phyloP scores from a whole-genome alignment of 2,797 vertebrate species.

The Coregonus sp. region DNA sequence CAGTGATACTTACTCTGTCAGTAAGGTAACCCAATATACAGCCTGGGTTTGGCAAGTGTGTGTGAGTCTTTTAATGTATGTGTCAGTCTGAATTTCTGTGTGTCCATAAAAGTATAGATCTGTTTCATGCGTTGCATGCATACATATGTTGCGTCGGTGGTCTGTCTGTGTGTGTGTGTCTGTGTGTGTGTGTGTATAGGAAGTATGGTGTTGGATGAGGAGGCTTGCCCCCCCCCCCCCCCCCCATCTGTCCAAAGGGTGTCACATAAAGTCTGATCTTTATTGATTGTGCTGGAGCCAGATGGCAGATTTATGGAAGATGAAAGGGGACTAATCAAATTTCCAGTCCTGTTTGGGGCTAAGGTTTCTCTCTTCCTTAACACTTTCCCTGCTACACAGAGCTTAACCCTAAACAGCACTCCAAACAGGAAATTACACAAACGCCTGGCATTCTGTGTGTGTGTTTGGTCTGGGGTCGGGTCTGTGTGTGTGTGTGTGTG shows the following conservation, averaged over 20 bases:
- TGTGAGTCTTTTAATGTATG: conserved; percentile 32
- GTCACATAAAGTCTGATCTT: conserved; percentile 77
- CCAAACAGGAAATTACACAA: conserved; percentile 79
- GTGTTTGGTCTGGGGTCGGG: conserved; percentile 20
- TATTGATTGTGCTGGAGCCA: conserved; percentile 76
- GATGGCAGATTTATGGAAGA: conserved; percentile 80
- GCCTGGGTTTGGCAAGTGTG: conserved; percentile 27
- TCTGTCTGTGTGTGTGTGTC: too few relatives aligned
- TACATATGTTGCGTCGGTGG: not conserved
- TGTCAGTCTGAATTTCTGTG: conserved; percentile 25
- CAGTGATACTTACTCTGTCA: conserved; percentile 61
- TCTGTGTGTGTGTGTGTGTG: not conserved
- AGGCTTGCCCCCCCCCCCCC: not conserved
- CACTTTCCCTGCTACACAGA: conserved; percentile 72
- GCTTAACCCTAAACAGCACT: conserved; percentile 75
- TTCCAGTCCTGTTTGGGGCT: conserved; percentile 77
- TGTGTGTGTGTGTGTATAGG: not conserved
- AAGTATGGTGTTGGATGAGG: not conserved
- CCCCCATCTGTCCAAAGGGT: conserved; percentile 64
- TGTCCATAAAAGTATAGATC: conserved; percentile 5
- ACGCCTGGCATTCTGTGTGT: conserved; percentile 58
- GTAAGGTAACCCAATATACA: conserved; percentile 60
- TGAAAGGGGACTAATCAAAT: conserved; percentile 81
- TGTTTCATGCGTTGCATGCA: conserved; percentile 15
- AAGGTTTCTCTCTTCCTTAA: conserved; percentile 75